Base-by-base conservation (phyloP, 2,797 vertebrate species). In the Sciurus carolinensis region DNA sequence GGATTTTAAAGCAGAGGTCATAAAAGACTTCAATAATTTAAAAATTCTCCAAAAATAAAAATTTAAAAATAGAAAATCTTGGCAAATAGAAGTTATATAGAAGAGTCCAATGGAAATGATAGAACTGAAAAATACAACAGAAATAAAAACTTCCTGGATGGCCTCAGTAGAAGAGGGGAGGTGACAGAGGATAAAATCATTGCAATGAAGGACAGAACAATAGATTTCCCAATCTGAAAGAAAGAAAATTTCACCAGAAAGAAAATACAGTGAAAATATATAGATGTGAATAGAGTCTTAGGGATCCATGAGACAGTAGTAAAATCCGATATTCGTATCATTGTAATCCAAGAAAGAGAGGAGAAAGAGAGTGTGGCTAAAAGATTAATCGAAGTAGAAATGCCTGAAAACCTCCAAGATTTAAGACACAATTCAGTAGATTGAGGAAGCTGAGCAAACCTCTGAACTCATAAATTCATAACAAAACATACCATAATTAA, bases 381-480 rank as follows among this genome's bases (percentile, higher is more conserved):
- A 80, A 67, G 33, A 69, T 20, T 47, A 66, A 81, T 5, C 36
- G 17, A 81, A 86, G 73, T 20, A 71, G 47, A 3, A 62, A 80
- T n/a, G 28, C 39, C 62, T 59, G 28, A 50, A 67, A 76, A 82
- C n/a, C 8, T 36, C 44, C 18, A 66, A 72, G 72, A 77, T 57
- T 64, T 67, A 94, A 93, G 87, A 87, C 62, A 82, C 52, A 85
- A 81, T 64, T 30, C 64, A 42, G 52, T 15, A 71, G 57, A 47
- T 72, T 92, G n/a, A 83, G 87, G 66, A 82, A 87, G 33, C 39
- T 87, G 33, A 92, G 57, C 33, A 90, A 95, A 62, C 7, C 7
- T 36, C 44, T 52, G 50, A 75, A 66, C 6, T 11, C 36, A 50
- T 33, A 93, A 79, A 93, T 76, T 64, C 17, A 66, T 42, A 57